phyloP scores from a whole-genome alignment of 1,140 invertebrate genomes.

The Leptoteleia sp. region DNA sequence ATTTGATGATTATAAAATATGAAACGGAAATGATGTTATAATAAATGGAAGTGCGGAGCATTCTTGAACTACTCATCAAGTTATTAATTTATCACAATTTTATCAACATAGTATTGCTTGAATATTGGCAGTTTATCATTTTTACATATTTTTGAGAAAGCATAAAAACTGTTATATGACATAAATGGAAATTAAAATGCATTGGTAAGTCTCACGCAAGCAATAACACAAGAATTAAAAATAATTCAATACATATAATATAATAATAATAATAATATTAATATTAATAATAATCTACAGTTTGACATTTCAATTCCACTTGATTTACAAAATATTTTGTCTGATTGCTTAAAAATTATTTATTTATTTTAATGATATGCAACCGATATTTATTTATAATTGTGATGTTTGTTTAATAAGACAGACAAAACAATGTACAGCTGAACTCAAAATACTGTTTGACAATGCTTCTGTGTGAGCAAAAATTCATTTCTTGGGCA shows the following conservation, averaged over 20 bases:
- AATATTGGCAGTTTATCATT: conserved; percentile 44
- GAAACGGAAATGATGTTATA: conserved; percentile 22
- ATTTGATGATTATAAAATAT: conserved; percentile 19
- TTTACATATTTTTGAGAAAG: conserved; percentile 34
- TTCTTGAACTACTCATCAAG: conserved; percentile 33
- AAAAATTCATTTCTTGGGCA: conserved; percentile 70
- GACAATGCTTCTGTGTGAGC: conserved; percentile 46
- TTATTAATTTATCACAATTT: conserved; percentile 54
- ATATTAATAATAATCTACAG: too few species aligned
- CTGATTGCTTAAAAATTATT: conserved; percentile 15
- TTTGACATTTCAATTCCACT: conserved; percentile 14
- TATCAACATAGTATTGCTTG: conserved; percentile 37
- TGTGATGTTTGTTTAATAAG: conserved; percentile 10
- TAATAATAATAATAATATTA: too few species aligned
- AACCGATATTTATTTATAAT: conserved; percentile 38
- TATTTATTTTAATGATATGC: conserved; percentile 38
- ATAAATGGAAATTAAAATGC: conserved; percentile 14
- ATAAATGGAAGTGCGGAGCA: conserved; percentile 48
- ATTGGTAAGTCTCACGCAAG: conserved; percentile 18
- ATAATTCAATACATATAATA: too few species aligned
- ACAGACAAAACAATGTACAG: conserved; percentile 14
- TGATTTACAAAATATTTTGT: conserved; percentile 14
- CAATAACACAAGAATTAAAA: conserved; percentile 35
- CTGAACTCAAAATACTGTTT: conserved; percentile 36
- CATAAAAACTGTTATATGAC: conserved; percentile 20